A percentile compares a stretch with the other conserved stretches of the same genome.
These are phyloP conservation scores for Hypothenemus hampei DNA, from an alignment of 1,140 invertebrate genomes.

Conservation along the genomic window DNA sequence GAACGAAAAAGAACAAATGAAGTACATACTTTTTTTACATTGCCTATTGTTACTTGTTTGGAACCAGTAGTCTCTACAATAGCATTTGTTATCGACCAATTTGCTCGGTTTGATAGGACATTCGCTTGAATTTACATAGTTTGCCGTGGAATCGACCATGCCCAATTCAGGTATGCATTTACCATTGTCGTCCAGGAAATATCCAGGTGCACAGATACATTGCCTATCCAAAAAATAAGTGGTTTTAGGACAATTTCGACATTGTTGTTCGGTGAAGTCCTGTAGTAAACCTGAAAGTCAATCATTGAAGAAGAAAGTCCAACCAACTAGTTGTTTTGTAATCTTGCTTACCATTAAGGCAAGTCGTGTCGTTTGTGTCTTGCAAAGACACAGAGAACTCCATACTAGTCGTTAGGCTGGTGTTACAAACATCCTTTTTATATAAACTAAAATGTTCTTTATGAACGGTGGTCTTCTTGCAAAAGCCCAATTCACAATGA, in stretches of 20 bases:
- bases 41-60: slow-evolving; percentile 17
- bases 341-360: background rate
- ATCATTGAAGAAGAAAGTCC: background rate
- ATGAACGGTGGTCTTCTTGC: background rate
- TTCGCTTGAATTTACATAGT: slow-evolving; percentile 1
- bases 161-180: slow-evolving; percentile 24
- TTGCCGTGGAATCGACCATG: background rate
- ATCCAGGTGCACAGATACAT: slow-evolving; percentile 21
- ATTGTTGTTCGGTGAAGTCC: slow-evolving; percentile 4
- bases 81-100: slow-evolving; percentile 11
- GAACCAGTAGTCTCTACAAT: slow-evolving; percentile 28
- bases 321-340: background rate
- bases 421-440: background rate
- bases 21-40: slow-evolving; percentile 28
- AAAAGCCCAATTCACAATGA: slow-evolving; percentile 16
- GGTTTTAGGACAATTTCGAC: background rate
- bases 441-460: background rate
- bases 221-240: slow-evolving; percentile 1
- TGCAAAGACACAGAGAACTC: background rate
- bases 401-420: background rate
- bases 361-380: background rate
- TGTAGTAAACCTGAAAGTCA: background rate
- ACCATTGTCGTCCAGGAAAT: slow-evolving; percentile 13
- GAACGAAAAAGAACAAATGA: too few relatives aligned
- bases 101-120: slow-evolving; percentile 24